Base-by-base conservation (phyloP, 64 coral and sea anemone genomes). In the Montipora sp. region DNA sequence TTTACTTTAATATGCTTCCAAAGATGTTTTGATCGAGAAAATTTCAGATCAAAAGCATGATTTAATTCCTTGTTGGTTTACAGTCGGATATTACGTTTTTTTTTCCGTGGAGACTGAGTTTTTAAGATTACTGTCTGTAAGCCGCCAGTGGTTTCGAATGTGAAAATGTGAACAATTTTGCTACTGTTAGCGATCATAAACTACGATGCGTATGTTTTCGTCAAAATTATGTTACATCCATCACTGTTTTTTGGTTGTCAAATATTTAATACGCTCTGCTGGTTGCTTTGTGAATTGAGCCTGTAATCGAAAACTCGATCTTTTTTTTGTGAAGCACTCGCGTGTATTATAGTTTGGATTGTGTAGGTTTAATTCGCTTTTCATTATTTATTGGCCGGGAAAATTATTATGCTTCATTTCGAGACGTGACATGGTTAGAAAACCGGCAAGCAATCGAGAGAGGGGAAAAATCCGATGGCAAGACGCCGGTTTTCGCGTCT, bases 221-320 rank as follows among this genome's bases (percentile, higher is more conserved):
- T 85, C 47, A 49, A 22, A 10, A 49, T 71, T 16, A 51, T 47
- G 63, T 85, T 21, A 23, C 36, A 49, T 85, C 16, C 61, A 48
- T 20, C 19, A 50, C 36, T 36, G 45, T 66, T 70, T 85, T 84
- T 85, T 21, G 16, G 82, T 63, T 72, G 82, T 85, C 82, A 85
- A 85, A 71, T 71, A 85, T 50, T 69, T 85, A 69, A 78, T 50
- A 85, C 82, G 82, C 82, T 85, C 82, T 7, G 82, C 16, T 85
- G 82, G 66, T 66, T 85, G 82, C 66, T 85, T 85, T 85, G 82
- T 85, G 59, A 48, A 47, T 2, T 24, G 59, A 66, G 65, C 19
- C 36, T 44, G 45, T 49, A 71, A 72, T 85, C 61, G 44, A 71
- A 83, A 48, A 16, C 47, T 16, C 82, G 59, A 85, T 85, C 82